phyloP scores from a whole-genome alignment of 2,888 invertebrate species.

The Hedya salicella region DNA sequence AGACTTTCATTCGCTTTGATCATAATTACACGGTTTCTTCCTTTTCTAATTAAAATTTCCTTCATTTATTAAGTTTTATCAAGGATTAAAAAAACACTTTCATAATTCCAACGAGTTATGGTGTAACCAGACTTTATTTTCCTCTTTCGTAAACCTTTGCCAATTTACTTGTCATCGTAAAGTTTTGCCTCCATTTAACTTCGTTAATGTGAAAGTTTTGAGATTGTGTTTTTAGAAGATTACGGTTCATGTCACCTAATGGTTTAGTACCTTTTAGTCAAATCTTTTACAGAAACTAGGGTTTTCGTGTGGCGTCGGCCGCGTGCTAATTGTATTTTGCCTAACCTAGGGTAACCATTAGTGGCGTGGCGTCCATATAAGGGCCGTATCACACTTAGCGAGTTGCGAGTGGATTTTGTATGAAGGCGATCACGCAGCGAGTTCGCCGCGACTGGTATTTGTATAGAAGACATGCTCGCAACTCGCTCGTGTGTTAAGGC shows the following conservation, averaged over 20 bases:
- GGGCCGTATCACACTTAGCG: too few species aligned
- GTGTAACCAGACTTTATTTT: not conserved
- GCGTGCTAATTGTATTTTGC: too few species aligned
- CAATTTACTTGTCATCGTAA: not conserved
- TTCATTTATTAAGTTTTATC: slow-evolving; percentile 24
- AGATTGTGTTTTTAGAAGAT: not conserved
- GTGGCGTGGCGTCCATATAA: too few species aligned
- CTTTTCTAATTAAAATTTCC: slow-evolving; percentile 27
- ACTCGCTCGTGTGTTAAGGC: too few species aligned
- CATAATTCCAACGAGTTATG: not conserved
- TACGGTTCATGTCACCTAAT: not conserved
- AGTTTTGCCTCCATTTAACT: not conserved
- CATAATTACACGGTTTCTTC: slow-evolving; percentile 23
- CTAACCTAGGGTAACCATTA: too few species aligned
- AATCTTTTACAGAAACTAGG: too few species aligned
- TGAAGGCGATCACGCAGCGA: too few species aligned
- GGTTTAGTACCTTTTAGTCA: not conserved
- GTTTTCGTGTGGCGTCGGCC: too few species aligned
- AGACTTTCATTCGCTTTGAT: slow-evolving; percentile 20
- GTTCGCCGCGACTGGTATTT: too few species aligned
- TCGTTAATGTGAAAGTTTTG: not conserved
- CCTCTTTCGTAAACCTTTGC: not conserved
- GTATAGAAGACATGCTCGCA: too few species aligned
- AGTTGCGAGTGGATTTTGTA: too few species aligned
- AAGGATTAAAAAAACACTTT: slow-evolving; percentile 5